Conservation (phyloP, 2,888 invertebrate genomes). For the Ophion costatus region DNA sequence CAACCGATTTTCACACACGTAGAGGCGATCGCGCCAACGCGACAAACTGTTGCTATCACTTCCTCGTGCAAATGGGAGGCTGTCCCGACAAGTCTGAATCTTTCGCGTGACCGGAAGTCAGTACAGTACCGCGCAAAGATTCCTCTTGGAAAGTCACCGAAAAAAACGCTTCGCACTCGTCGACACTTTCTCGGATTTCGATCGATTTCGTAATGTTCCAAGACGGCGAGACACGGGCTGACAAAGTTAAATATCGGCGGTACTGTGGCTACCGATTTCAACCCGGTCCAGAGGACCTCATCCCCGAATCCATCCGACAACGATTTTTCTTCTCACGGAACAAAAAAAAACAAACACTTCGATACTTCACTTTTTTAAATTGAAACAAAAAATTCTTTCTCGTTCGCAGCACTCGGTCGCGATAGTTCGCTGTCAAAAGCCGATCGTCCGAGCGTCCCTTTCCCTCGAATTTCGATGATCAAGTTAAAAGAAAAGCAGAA, state of each 20-base stretch:
- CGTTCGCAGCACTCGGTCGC: slow-evolving; percentile 15
- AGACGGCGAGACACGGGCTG: not conserved
- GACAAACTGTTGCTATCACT: not conserved
- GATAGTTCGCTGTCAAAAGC: slow-evolving; percentile 6
- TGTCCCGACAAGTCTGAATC: slow-evolving; percentile 3
- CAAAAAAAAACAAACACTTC: not conserved
- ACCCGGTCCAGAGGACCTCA: slow-evolving; percentile 53
- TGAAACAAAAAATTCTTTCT: not conserved
- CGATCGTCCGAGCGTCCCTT: not conserved
- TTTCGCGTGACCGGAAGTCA: slow-evolving; percentile 23
- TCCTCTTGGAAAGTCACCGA: slow-evolving; percentile 1
- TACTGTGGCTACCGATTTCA: slow-evolving; percentile 56
- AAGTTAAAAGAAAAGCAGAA: slow-evolving; percentile 2
- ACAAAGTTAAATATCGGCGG: slow-evolving; percentile 45
- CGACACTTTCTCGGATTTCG: not conserved
- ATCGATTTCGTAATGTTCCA: slow-evolving; percentile 16
- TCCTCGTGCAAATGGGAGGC: slow-evolving; percentile 15
- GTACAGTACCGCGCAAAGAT: slow-evolving; percentile 18
- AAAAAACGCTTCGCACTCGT: slow-evolving; percentile 3
- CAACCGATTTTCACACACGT: not conserved
- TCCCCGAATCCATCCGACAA: slow-evolving; percentile 52
- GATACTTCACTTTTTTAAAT: slow-evolving; percentile 47
- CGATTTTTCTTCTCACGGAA: not conserved
- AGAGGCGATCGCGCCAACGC: not conserved
- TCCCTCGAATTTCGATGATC: not conserved